Conservation (phyloP, 2,888 invertebrate genomes). For the Eurytoma californica region DNA sequence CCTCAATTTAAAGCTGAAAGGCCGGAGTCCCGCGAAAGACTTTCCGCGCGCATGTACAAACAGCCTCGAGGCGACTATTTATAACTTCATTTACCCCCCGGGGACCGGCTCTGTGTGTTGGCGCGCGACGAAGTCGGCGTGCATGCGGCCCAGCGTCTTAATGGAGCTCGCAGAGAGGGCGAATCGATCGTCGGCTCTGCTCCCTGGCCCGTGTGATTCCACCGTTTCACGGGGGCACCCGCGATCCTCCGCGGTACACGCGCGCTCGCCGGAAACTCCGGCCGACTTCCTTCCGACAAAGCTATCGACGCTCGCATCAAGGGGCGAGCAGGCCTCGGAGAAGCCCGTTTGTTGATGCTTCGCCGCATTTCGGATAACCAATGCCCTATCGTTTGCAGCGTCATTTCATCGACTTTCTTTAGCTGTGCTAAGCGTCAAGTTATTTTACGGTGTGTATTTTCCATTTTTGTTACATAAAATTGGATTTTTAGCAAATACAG, state of each 20-base stretch:
- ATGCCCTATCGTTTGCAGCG: no score
- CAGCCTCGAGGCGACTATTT: conserved; percentile 17
- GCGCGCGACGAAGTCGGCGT: no score
- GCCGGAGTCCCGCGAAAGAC: conserved; percentile 1
- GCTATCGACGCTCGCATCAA: neutral
- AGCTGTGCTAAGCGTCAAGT: no score
- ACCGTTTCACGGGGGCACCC: neutral
- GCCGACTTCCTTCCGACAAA: neutral
- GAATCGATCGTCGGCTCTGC: conserved; percentile 24
- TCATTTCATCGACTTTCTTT: no score
- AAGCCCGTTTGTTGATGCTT: neutral
- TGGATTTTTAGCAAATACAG: no score
- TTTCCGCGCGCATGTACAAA: neutral
- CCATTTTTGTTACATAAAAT: no score
- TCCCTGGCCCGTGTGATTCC: conserved; percentile 20
- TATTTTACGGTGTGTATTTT: no score
- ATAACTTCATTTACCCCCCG: conserved; percentile 32
- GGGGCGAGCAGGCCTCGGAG: neutral
- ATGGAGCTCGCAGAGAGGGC: conserved; percentile 14
- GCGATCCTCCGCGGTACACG: neutral
- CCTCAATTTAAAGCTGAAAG: conserved; percentile 23
- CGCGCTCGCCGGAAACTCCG: neutral
- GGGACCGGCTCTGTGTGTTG: no score
- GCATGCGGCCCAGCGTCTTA: conserved; percentile 20
- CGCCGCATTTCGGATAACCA: no score